phyloP scores from a whole-genome alignment of 2,888 invertebrate species.

The Tortrix viridana region DNA sequence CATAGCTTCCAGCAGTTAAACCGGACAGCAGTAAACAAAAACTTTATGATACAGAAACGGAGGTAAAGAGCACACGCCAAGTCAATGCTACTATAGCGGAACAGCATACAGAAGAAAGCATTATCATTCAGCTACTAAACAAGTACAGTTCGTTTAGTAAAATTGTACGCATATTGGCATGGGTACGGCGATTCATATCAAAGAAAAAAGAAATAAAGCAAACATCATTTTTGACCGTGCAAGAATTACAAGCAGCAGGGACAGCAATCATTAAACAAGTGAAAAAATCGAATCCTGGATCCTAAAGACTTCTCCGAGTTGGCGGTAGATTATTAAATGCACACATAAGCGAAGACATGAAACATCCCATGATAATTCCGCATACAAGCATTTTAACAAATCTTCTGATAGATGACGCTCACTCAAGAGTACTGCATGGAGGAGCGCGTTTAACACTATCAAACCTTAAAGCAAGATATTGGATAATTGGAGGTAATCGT shows the following conservation, averaged over 20 bases:
- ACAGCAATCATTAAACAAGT: conserved; percentile 25
- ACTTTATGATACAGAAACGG: neutral
- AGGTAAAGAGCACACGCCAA: neutral
- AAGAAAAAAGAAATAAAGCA: neutral
- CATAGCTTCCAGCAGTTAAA: neutral
- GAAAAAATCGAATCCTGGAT: conserved; percentile 32
- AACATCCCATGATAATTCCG: neutral
- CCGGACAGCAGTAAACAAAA: neutral
- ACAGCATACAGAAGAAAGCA: too few relatives aligned
- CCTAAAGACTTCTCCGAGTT: conserved; percentile 28
- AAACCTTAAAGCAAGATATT: neutral
- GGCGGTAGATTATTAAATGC: conserved; percentile 32
- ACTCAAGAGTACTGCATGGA: neutral
- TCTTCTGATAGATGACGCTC: neutral
- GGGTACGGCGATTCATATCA: neutral
- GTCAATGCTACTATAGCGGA: too few relatives aligned
- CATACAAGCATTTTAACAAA: neutral
- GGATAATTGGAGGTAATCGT: neutral
- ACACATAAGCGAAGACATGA: neutral
- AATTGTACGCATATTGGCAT: neutral
- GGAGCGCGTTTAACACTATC: neutral
- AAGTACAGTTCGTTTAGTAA: neutral
- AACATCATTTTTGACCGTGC: conserved; percentile 17
- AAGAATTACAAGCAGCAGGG: conserved; percentile 26
- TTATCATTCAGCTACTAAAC: neutral